Conservation (phyloP, 2,113 vertebrate species). For the Hirundichthys speculiger region DNA sequence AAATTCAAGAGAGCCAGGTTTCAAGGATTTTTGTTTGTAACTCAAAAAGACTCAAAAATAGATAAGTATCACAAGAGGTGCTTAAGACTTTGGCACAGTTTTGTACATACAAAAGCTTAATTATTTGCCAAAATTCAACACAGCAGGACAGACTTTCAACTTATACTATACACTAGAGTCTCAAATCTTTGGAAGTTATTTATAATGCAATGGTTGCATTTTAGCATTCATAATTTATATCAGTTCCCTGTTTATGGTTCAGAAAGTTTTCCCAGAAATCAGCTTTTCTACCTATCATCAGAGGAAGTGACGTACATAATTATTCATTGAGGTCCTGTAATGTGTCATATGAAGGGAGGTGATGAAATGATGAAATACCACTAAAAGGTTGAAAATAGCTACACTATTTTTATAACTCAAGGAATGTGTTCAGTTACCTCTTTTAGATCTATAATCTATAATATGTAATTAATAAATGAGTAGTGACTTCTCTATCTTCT, state of each 20-base stretch:
- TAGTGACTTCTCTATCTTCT: not conserved
- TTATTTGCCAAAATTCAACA: not conserved
- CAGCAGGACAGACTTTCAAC: not conserved
- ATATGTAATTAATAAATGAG: not conserved
- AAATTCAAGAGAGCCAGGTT: too few relatives aligned
- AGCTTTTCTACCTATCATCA: constrained; percentile 1
- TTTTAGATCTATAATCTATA: not conserved
- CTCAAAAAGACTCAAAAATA: too few relatives aligned
- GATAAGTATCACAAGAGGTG: too few relatives aligned
- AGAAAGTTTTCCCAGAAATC: not conserved
- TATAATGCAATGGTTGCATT: too few relatives aligned
- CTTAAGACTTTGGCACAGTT: too few relatives aligned
- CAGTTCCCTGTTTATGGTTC: not conserved
- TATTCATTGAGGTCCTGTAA: not conserved
- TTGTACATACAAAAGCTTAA: constrained; percentile 8
- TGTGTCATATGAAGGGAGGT: constrained; percentile 5
- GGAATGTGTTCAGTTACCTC: not conserved
- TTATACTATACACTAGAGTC: not conserved
- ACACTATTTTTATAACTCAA: not conserved
- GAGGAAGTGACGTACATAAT: constrained; percentile 14
- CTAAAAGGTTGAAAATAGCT: not conserved
- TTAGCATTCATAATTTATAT: not conserved
- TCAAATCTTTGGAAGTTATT: not conserved
- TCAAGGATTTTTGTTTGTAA: too few relatives aligned
- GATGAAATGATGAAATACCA: constrained; percentile 9